Evolutionary conservation across 1,140 invertebrate species (phyloP).

Genomic region (Lordiphosa clarofinis): DNA sequence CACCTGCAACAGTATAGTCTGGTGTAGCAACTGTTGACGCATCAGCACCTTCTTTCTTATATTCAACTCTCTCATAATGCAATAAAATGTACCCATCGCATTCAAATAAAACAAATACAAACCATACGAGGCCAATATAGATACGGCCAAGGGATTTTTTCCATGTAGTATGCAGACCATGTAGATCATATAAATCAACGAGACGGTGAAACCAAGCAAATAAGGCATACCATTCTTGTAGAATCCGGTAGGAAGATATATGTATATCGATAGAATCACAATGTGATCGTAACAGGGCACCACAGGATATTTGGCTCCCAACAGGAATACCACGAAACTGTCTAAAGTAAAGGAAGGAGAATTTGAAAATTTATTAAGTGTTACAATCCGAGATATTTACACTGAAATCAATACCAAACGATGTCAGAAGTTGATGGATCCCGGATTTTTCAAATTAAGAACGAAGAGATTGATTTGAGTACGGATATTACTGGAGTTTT

Average conservation of each 20-base stretch:
- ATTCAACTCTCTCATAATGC: constrained; percentile 2
- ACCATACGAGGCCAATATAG: constrained; percentile 1
- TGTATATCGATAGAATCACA: constrained; percentile 24
- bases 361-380: neutral
- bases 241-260: constrained; percentile 26
- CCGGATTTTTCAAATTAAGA: no score
- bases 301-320: neutral
- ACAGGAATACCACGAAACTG: neutral
- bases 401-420: no score
- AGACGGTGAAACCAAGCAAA: constrained; percentile 16
- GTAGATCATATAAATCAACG: constrained; percentile 6
- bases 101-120: constrained; percentile 19
- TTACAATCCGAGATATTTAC: no score
- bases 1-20: constrained; percentile 21
- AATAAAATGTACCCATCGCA: neutral
- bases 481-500: no score
- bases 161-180: neutral
- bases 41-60: constrained; percentile 11
- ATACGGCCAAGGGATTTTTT: neutral
- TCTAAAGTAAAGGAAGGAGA: constrained; percentile 5
- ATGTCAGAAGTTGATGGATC: no score
- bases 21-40: constrained; percentile 21
- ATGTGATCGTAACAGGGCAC: constrained; percentile 32
- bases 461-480: no score
- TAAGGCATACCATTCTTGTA: constrained; percentile 1